Percentiles rank a stretch among this genome's conserved stretches.
Evolutionary conservation across 2,113 vertebrate genomes (phyloP).

Genomic region (Aptenodytes forsteri): DNA sequence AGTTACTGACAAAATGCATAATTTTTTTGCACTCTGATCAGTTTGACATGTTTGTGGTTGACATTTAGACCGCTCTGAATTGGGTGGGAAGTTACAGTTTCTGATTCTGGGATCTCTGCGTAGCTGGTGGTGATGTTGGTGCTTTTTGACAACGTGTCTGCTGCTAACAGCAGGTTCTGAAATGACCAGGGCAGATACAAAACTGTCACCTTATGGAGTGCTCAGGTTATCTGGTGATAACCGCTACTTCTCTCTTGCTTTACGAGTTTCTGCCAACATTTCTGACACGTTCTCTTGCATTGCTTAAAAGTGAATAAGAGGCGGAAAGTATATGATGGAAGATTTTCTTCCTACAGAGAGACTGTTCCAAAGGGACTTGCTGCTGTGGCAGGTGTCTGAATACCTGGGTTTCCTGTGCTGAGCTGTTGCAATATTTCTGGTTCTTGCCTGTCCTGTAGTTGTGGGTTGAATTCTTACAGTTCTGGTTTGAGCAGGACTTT

Average conservation of each 20-base stretch:
- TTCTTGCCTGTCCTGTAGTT: neutral
- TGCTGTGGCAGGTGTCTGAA: neutral
- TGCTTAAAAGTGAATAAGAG: neutral
- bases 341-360: neutral
- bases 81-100: no score
- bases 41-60: neutral
- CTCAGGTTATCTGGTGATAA: neutral
- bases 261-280: neutral
- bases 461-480: neutral
- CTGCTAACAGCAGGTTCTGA: neutral
- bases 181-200: neutral
- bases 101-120: neutral
- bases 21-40: fast-evolving
- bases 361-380: neutral
- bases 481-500: neutral
- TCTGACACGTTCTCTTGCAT: neutral
- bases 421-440: neutral
- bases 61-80: neutral
- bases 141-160: neutral
- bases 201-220: neutral
- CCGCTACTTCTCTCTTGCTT: fast-evolving
- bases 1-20: neutral
- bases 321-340: neutral
- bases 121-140: neutral
- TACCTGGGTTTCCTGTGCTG: neutral